Percentiles rank a stretch among this genome's conserved stretches.
phyloP scores from a whole-genome alignment of 2,113 vertebrate species.

The Cyanoderma ruficeps region DNA sequence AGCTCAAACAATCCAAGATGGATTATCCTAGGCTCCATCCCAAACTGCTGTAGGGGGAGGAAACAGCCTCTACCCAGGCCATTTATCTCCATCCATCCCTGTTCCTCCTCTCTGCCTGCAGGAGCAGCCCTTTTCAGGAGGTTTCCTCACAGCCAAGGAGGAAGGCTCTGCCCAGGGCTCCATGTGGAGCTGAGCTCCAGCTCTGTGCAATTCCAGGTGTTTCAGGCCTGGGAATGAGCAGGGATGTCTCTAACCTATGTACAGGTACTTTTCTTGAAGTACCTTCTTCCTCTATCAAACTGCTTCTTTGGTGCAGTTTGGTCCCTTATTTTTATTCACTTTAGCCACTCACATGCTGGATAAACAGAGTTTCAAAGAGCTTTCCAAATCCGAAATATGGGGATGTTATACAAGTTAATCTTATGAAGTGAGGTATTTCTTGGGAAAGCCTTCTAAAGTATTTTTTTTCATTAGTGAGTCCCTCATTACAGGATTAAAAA shows the following conservation, averaged over 20 bases:
- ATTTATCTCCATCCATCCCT: background rate
- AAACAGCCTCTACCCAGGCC: background rate
- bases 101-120: background rate
- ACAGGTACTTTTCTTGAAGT: background rate
- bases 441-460: conserved; percentile 39
- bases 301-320: background rate
- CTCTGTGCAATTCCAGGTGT: background rate
- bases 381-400: background rate
- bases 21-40: background rate
- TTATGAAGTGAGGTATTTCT: background rate
- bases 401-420: background rate
- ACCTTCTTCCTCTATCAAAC: background rate
- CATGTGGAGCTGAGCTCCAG: rapidly evolving
- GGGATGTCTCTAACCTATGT: background rate
- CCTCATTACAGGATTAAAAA: conserved; percentile 56
- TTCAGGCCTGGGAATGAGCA: background rate
- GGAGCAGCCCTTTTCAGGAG: background rate
- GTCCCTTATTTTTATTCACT: background rate
- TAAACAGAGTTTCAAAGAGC: background rate
- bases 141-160: background rate
- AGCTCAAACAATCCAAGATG: rapidly evolving
- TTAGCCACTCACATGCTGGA: background rate
- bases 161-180: background rate
- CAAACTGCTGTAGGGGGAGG: background rate
- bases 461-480: conserved; percentile 34